Evolutionary conservation across 1,140 invertebrate genomes (phyloP).

Genomic region (Cepaea nemoralis): DNA sequence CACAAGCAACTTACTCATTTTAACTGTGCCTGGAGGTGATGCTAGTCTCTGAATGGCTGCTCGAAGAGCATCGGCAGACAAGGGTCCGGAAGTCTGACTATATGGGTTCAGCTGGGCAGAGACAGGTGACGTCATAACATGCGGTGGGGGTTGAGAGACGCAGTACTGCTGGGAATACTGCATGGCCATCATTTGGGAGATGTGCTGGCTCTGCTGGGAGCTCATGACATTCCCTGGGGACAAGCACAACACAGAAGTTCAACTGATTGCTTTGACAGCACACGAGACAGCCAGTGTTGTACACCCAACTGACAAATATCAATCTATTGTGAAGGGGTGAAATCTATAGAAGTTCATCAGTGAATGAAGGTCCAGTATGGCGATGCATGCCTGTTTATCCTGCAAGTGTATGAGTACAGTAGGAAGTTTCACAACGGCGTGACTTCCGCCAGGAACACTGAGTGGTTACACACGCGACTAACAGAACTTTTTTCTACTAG

Average conservation of each 20-base stretch:
- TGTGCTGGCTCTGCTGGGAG: constrained; percentile 17
- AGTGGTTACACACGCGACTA: too few relatives aligned
- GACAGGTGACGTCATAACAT: background rate
- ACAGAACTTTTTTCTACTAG: too few relatives aligned
- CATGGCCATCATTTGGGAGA: constrained; percentile 7
- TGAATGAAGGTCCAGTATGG: too few relatives aligned
- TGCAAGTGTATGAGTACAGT: too few relatives aligned
- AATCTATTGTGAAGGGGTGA: background rate
- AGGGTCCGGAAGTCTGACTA: constrained; percentile 9
- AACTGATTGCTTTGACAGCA: too few relatives aligned
- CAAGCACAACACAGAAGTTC: background rate
- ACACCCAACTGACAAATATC: background rate
- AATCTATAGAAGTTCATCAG: too few relatives aligned
- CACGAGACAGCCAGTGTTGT: background rate
- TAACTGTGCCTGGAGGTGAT: constrained; percentile 26
- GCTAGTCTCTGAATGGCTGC: constrained; percentile 32
- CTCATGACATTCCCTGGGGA: constrained; percentile 24
- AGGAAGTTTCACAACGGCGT: too few relatives aligned
- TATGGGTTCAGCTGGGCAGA: constrained; percentile 21
- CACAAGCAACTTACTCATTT: constrained; percentile 40
- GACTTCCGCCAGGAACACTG: too few relatives aligned
- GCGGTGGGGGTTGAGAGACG: background rate
- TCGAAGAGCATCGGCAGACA: constrained; percentile 30
- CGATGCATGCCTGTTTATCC: too few relatives aligned
- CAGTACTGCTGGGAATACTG: constrained; percentile 15